Percentiles rank a stretch among this genome's conserved stretches.
phyloP scores from a whole-genome alignment of 2,888 invertebrate species.

The Dastarcus helophoroides region DNA sequence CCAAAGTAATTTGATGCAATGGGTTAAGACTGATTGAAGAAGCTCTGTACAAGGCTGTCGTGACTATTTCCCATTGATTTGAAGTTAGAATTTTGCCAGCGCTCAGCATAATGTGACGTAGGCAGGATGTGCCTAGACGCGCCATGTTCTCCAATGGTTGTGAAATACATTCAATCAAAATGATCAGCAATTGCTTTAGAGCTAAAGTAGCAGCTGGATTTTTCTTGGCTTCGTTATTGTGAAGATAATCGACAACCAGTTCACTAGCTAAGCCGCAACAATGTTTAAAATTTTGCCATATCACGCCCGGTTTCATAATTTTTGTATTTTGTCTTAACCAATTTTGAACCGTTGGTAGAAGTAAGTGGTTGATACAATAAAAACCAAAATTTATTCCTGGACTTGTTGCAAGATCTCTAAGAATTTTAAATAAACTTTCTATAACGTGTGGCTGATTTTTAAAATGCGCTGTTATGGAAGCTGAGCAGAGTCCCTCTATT shows the following conservation, averaged over 20 bases:
- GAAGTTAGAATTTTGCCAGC: conserved; percentile 71
- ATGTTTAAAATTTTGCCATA: conserved; percentile 87
- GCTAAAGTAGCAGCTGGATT: conserved; percentile 62
- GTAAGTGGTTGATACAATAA: conserved; percentile 82
- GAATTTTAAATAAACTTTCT: conserved; percentile 75
- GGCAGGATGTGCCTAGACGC: conserved; percentile 83
- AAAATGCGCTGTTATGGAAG: conserved; percentile 67
- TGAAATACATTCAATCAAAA: conserved; percentile 82
- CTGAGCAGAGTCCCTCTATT: conserved; percentile 74
- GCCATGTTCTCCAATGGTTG: conserved; percentile 86
- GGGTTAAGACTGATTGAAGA: conserved; percentile 80
- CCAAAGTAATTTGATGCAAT: conserved; percentile 75
- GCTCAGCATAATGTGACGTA: conserved; percentile 73
- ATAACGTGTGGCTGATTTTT: conserved; percentile 72
- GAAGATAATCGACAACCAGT: conserved; percentile 75
- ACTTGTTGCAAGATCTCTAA: conserved; percentile 62
- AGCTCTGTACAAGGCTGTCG: conserved; percentile 70
- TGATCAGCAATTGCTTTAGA: conserved; percentile 71
- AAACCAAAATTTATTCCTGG: conserved; percentile 85
- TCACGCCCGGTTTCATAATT: conserved; percentile 61
- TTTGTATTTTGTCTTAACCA: conserved; percentile 64
- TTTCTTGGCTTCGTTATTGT: conserved; percentile 50
- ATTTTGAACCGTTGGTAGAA: conserved; percentile 85
- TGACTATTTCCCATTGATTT: conserved; percentile 79
- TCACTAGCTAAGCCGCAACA: conserved; percentile 90